These are phyloP conservation scores for Pegoplata infirma DNA, from an alignment of 2,888 invertebrate species.

Conservation along the genomic window DNA sequence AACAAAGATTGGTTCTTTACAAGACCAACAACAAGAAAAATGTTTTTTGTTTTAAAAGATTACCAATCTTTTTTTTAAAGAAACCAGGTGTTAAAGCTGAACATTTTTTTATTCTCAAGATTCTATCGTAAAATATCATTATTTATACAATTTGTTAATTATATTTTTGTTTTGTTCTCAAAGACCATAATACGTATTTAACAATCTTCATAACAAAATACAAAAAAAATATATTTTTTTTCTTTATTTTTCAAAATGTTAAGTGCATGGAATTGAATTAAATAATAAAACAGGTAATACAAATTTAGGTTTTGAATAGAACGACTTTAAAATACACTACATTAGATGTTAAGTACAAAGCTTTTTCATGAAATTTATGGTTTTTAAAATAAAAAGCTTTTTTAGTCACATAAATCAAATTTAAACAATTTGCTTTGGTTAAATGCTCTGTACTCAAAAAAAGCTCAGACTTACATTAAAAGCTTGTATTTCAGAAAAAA, in stretches of 20 bases:
- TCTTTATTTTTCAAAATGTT: too few relatives aligned
- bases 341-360: too few relatives aligned
- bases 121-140: conserved; percentile 12
- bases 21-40: not conserved
- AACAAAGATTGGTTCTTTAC: conserved; percentile 3
- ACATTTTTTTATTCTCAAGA: not conserved
- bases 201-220: not conserved
- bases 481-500: too few relatives aligned
- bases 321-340: not conserved
- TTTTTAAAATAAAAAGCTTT: too few relatives aligned
- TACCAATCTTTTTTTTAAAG: not conserved
- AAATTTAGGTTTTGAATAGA: not conserved
- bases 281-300: not conserved
- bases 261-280: not conserved
- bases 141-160: conserved; percentile 38
- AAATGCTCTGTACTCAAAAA: too few relatives aligned
- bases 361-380: too few relatives aligned
- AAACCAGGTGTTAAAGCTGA: conserved; percentile 43
- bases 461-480: too few relatives aligned
- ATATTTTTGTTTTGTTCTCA: not conserved
- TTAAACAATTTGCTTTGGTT: too few relatives aligned
- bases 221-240: not conserved
- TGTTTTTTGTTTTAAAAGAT: not conserved
- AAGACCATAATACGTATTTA: not conserved
- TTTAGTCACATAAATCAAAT: too few relatives aligned